A percentile compares a stretch with the other conserved stretches of the same genome.
phyloP scores from a whole-genome alignment of 2,888 invertebrate genomes.

The Copidosoma aretas region DNA sequence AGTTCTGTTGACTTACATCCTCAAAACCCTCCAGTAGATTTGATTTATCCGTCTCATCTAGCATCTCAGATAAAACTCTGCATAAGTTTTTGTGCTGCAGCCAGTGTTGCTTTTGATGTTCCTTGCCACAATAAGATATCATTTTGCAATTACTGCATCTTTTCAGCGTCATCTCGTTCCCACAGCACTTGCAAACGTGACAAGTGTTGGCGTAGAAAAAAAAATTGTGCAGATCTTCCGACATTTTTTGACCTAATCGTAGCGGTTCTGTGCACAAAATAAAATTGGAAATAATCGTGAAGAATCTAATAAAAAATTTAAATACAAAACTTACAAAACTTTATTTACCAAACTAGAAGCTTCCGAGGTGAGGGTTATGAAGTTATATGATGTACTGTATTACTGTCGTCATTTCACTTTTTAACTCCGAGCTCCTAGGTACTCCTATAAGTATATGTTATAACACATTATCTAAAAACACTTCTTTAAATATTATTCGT shows the following conservation, averaged over 20 bases:
- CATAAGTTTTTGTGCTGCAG: slow-evolving; percentile 55
- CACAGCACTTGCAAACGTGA: slow-evolving; percentile 56
- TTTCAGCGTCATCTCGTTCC: slow-evolving; percentile 49
- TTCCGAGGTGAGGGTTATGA: slow-evolving; percentile 20
- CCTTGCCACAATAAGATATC: slow-evolving; percentile 56
- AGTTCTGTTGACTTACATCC: slow-evolving; percentile 38
- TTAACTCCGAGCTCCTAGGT: too few relatives aligned
- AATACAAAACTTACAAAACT: too few relatives aligned
- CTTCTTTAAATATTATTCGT: too few relatives aligned
- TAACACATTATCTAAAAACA: too few relatives aligned
- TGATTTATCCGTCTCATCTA: slow-evolving; percentile 39
- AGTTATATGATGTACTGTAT: neutral
- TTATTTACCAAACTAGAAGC: neutral
- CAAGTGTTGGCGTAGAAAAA: slow-evolving; percentile 58
- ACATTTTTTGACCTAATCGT: slow-evolving; percentile 36
- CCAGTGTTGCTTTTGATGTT: slow-evolving; percentile 59
- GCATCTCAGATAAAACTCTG: slow-evolving; percentile 44
- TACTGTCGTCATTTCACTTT: too few relatives aligned
- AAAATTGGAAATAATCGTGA: too few relatives aligned
- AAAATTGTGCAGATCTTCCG: slow-evolving; percentile 46
- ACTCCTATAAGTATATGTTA: too few relatives aligned
- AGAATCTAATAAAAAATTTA: too few relatives aligned
- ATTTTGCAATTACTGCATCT: slow-evolving; percentile 55
- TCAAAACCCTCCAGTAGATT: slow-evolving; percentile 37
- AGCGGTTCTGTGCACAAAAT: too few relatives aligned